Evolutionary conservation across 2,113 vertebrate species (phyloP).

Genomic region (Elanus axillaris): DNA sequence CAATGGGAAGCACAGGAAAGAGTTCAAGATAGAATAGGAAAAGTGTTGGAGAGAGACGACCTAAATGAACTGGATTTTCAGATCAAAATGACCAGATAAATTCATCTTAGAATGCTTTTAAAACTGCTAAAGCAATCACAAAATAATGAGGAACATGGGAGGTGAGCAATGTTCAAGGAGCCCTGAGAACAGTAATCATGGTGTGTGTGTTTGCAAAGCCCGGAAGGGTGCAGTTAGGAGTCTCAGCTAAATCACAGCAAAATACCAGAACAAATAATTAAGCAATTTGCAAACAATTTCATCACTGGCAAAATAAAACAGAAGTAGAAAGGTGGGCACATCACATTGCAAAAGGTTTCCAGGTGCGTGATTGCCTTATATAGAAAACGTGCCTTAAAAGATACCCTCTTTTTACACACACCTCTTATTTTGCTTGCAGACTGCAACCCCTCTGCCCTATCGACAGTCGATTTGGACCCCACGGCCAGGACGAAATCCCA

Average conservation of each 20-base stretch:
- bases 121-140: not conserved
- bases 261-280: not conserved
- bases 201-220: not conserved
- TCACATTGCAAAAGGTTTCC: not conserved
- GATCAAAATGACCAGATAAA: not conserved
- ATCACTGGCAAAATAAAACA: not conserved
- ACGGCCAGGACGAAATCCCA: slow-evolving; percentile 77
- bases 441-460: slow-evolving; percentile 88
- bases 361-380: not conserved
- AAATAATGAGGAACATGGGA: not conserved
- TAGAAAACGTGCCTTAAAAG: not conserved
- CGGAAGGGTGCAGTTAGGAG: not conserved
- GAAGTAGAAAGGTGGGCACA: not conserved
- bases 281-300: not conserved
- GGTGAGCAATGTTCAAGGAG: not conserved
- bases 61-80: not conserved
- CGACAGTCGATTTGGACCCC: slow-evolving; percentile 77
- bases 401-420: not conserved
- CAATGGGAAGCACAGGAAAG: not conserved
- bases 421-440: slow-evolving; percentile 69
- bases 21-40: not conserved
- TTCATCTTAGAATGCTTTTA: not conserved
- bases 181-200: not conserved
- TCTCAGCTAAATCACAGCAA: not conserved
- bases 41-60: not conserved